Conservation (phyloP, 2,797 vertebrate genomes). For the Oceanodroma leucorhoa region DNA sequence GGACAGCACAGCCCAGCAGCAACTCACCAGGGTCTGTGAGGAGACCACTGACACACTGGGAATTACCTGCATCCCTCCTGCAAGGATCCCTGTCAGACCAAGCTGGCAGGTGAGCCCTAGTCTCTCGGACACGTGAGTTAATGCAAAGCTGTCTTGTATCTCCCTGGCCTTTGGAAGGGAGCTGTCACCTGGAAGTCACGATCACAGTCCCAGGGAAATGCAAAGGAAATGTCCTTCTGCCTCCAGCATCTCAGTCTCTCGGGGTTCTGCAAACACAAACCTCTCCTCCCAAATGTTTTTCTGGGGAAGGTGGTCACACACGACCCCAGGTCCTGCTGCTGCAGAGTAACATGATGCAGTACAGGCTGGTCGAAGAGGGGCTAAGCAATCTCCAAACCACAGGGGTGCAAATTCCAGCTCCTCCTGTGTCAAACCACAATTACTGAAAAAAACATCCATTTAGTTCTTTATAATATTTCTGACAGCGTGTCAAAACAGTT, state of each 20-base stretch:
- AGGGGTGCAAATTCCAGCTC: background rate
- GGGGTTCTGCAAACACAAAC: background rate
- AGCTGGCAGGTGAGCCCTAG: background rate
- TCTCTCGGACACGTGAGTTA: accelerated
- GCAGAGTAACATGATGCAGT: background rate
- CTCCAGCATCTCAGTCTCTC: background rate
- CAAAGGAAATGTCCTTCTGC: background rate
- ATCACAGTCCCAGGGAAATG: background rate
- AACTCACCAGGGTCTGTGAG: background rate
- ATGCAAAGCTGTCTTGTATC: background rate
- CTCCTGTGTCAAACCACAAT: background rate
- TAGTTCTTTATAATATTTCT: background rate
- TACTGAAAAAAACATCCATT: background rate
- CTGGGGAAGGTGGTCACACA: background rate
- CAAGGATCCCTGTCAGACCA: accelerated
- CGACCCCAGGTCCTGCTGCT: background rate
- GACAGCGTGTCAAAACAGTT: background rate
- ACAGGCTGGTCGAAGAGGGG: background rate
- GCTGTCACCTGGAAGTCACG: background rate
- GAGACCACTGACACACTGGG: background rate
- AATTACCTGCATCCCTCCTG: background rate
- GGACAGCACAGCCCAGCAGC: background rate
- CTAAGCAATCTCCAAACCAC: background rate
- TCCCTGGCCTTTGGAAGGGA: background rate
- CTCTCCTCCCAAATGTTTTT: background rate